A percentile compares a stretch with the other conserved stretches of the same genome.
phyloP scores from a whole-genome alignment of 2,113 vertebrate species.

The Mesoclemmys tuberculata region DNA sequence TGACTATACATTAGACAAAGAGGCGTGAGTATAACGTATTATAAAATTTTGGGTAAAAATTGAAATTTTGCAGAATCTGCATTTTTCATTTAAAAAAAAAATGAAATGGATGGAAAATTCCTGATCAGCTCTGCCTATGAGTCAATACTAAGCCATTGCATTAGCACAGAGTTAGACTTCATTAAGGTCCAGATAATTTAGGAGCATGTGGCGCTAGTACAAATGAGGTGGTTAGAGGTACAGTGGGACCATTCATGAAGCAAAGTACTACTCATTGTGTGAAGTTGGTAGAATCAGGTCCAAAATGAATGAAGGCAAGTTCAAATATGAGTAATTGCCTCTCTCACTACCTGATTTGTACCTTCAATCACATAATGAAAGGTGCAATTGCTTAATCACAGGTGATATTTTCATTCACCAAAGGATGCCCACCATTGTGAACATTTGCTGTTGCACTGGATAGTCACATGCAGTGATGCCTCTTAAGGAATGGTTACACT shows the following conservation, averaged over 20 bases:
- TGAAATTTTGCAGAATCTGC: neutral
- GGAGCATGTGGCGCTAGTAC: neutral
- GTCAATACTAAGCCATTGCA: neutral
- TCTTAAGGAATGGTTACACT: neutral
- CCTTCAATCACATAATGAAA: neutral
- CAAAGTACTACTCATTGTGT: neutral
- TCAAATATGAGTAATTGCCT: neutral
- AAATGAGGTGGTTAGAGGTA: neutral
- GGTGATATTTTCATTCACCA: neutral
- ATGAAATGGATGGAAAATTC: accelerated
- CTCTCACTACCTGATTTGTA: neutral
- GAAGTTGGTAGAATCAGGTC: accelerated
- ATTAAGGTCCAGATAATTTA: neutral
- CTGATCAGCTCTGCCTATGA: neutral
- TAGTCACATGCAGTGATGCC: neutral
- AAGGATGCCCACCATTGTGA: accelerated
- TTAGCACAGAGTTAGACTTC: neutral
- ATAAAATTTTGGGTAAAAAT: neutral
- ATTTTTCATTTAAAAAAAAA: neutral
- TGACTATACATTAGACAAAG: too few species aligned
- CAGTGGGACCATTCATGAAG: neutral
- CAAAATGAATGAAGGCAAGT: neutral
- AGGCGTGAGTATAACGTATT: too few species aligned
- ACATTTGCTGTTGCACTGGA: neutral
- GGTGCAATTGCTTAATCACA: neutral